Evolutionary conservation across 2,888 invertebrate species (phyloP), one percentile per base, ranked within the genome.

Genomic region (Cataglyphis livida): DNA sequence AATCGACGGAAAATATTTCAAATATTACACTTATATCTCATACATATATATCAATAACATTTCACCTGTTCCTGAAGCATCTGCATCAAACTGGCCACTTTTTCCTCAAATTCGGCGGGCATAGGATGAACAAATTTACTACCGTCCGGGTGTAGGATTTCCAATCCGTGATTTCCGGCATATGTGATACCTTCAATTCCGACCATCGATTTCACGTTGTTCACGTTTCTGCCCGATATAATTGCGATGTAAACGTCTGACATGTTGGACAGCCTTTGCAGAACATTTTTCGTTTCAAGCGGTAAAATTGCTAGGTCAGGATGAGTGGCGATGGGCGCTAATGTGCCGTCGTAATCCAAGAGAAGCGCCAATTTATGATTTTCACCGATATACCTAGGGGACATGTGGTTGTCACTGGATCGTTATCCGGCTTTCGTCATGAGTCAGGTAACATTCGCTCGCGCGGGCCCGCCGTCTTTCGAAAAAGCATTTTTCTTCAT

Each of bases 111-210:
- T 91, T 98, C 98, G 87, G 97, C 96, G 0, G 98, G 98, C 98
- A 98, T 98, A 0, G 98, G 98, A 94, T 98, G 98, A 0, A 98
- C 97, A 93, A 98, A 98, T 95, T 97, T 98, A 92, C 97, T 98
- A 79, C 98, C 98, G 92, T 98, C 98, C 0, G 98, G 98, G 94
- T 98, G 98, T 15, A 98, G 94, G 92, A 98, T 98, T 95, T 98
- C 98, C 84, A 98, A 94, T 0, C 98, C 98, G 92, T 98, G 98
- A 94, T 97, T 98, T 48, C 98, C 98, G 0, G 98, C 98, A 93
- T 98, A 98, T 0, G 98, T 98, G 83, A 98, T 98, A 84, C 98
- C 98, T 89, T 98, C 98, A 85, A 98, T 98, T 21, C 98, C 98
- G 68, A 98, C 98, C 98, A 98, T 98, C 89, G 97, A 96, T 93